A percentile compares a stretch with the other conserved stretches of the same genome.
Evolutionary conservation across 2,797 vertebrate genomes (phyloP).

Genomic region (Anabacerthia variegaticeps): DNA sequence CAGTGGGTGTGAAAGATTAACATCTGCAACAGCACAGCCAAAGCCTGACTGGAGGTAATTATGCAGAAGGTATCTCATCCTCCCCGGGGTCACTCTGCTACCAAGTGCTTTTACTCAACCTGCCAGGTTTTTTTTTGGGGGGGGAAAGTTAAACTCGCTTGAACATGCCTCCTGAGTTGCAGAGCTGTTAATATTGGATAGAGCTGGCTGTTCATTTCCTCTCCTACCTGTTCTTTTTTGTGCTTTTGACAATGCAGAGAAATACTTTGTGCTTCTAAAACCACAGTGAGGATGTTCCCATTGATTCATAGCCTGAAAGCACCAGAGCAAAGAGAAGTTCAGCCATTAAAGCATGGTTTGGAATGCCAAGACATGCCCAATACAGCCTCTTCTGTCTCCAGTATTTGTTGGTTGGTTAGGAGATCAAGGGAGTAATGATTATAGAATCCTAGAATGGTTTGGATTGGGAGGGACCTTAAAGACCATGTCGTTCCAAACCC

Average conservation of each 20-base stretch:
- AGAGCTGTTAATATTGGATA: not conserved
- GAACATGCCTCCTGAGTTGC: not conserved
- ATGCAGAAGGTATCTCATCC: slow-evolving; percentile 28
- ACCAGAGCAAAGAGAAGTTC: not conserved
- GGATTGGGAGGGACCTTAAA: not conserved
- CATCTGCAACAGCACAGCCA: not conserved
- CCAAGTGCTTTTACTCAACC: not conserved
- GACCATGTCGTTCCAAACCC: not conserved
- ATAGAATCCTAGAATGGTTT: not conserved
- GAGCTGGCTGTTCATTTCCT: slow-evolving; percentile 11
- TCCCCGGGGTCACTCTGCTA: slow-evolving; percentile 26
- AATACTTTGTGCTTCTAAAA: not conserved
- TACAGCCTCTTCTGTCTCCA: not conserved
- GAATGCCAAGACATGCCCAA: not conserved
- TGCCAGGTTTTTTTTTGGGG: not conserved
- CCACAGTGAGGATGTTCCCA: not conserved
- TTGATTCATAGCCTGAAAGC: not conserved
- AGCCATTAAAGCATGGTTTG: not conserved
- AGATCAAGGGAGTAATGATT: not conserved
- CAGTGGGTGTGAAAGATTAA: slow-evolving; percentile 27
- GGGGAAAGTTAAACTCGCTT: not conserved
- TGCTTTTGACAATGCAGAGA: not conserved
- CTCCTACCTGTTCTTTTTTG: not conserved
- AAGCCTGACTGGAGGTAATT: slow-evolving; percentile 3
- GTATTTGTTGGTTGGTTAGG: not conserved